Percentiles rank a stretch among this genome's conserved stretches.
phyloP scores from a whole-genome alignment of 1,140 invertebrate species.

The Dendroctonus ponderosae region DNA sequence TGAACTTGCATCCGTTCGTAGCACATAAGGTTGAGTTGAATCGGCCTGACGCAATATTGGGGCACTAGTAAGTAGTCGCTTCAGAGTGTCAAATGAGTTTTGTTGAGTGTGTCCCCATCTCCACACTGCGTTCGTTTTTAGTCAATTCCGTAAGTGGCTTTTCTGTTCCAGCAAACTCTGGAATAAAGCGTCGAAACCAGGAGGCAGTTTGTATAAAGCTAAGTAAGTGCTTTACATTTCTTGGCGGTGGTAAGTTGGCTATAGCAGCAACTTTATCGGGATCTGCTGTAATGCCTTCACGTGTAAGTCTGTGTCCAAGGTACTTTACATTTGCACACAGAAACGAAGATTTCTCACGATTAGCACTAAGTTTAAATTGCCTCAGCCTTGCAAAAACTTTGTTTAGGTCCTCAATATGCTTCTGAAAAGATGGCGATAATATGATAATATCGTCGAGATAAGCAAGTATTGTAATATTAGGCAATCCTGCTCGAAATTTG shows the following conservation, averaged over 20 bases:
- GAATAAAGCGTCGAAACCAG: slow-evolving; percentile 51
- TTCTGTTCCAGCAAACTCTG: slow-evolving; percentile 44
- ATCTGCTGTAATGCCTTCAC: slow-evolving; percentile 9
- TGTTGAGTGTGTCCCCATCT: slow-evolving; percentile 36
- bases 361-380: slow-evolving; percentile 42
- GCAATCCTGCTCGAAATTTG: slow-evolving; percentile 41
- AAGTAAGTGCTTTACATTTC: slow-evolving; percentile 39
- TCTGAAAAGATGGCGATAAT: slow-evolving; percentile 43
- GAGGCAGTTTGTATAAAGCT: slow-evolving; percentile 45
- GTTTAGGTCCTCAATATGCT: slow-evolving; percentile 52
- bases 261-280: slow-evolving; percentile 32
- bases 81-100: slow-evolving; percentile 12
- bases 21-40: background rate
- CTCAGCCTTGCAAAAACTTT: slow-evolving; percentile 38
- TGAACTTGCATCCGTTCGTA: slow-evolving; percentile 28
- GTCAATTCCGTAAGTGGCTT: slow-evolving; percentile 47
- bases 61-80: background rate
- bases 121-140: slow-evolving; percentile 43
- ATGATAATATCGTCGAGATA: slow-evolving; percentile 50
- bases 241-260: slow-evolving; percentile 40
- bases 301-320: slow-evolving; percentile 1
- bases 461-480: slow-evolving; percentile 39
- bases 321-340: background rate
- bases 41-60: background rate
- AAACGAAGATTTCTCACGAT: slow-evolving; percentile 46